Evolutionary conservation across 2,888 invertebrate species (phyloP).

Genomic region (Cheilosia pagana): DNA sequence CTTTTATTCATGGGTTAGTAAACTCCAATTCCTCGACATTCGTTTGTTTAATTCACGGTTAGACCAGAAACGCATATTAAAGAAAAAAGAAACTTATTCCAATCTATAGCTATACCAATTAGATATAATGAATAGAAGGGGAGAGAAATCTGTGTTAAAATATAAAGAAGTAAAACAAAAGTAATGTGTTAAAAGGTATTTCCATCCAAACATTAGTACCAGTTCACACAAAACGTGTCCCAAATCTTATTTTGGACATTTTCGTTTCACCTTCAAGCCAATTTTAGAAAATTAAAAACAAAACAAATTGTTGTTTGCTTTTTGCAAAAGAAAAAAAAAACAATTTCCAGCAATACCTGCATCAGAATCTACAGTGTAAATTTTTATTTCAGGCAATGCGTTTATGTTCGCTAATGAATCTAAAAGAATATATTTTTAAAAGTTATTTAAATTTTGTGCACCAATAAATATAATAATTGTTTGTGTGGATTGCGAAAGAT

Average conservation of each 20-base stretch:
- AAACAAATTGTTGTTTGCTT: not conserved
- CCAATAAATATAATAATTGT: constrained; percentile 11
- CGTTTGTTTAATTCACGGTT: too few relatives aligned
- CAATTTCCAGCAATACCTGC: constrained; percentile 69
- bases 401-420: constrained; percentile 64
- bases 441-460: constrained; percentile 22
- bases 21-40: too few relatives aligned
- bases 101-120: not conserved
- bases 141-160: not conserved
- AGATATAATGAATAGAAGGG: not conserved
- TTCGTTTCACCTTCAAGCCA: constrained; percentile 48
- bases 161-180: too few relatives aligned
- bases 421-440: constrained; percentile 59
- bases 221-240: constrained; percentile 37
- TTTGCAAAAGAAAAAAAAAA: constrained; percentile 38
- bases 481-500: constrained; percentile 30
- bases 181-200: not conserved
- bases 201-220: constrained; percentile 32
- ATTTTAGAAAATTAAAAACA: constrained; percentile 22
- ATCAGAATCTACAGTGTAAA: constrained; percentile 67
- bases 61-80: too few relatives aligned
- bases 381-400: constrained; percentile 72
- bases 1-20: too few relatives aligned
- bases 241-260: constrained; percentile 11
- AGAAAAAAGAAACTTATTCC: not conserved